Evolutionary conservation across 2,888 invertebrate species (phyloP).

Genomic region (Pteria penguin): DNA sequence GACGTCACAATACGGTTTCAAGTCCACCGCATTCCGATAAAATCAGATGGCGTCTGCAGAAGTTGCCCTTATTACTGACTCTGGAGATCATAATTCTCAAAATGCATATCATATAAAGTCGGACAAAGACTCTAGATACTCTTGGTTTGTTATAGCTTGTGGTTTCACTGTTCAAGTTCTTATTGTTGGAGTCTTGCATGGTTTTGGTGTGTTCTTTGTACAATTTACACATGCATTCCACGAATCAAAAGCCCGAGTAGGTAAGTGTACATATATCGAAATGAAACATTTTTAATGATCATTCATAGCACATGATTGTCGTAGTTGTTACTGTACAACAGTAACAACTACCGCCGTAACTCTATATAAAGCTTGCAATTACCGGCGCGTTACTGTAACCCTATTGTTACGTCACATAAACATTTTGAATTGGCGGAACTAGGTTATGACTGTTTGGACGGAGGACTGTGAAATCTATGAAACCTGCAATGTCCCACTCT

Average conservation of each 20-base stretch:
- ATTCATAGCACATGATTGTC: no score
- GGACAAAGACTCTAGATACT: conserved; percentile 63
- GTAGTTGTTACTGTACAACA: no score
- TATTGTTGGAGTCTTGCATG: conserved; percentile 68
- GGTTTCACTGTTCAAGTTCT: conserved; percentile 65
- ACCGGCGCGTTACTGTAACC: no score
- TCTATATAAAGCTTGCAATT: no score
- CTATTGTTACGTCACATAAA: no score
- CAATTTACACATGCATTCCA: conserved; percentile 66
- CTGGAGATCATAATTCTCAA: not conserved
- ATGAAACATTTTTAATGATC: no score
- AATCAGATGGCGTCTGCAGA: conserved; percentile 49
- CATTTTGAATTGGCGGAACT: no score
- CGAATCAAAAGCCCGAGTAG: conserved; percentile 63
- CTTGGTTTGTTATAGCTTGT: conserved; percentile 69
- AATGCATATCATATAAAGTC: not conserved
- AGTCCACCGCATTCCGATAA: no score
- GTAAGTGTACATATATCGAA: conserved; percentile 46
- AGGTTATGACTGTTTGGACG: no score
- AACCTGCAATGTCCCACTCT: conserved; percentile 2
- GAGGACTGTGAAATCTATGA: no score
- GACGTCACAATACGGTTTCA: no score
- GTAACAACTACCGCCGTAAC: no score
- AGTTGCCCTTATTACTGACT: conserved; percentile 33
- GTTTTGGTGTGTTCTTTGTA: conserved; percentile 73